Conservation (phyloP, 2,113 vertebrate species). For the Notiomystis cincta region DNA sequence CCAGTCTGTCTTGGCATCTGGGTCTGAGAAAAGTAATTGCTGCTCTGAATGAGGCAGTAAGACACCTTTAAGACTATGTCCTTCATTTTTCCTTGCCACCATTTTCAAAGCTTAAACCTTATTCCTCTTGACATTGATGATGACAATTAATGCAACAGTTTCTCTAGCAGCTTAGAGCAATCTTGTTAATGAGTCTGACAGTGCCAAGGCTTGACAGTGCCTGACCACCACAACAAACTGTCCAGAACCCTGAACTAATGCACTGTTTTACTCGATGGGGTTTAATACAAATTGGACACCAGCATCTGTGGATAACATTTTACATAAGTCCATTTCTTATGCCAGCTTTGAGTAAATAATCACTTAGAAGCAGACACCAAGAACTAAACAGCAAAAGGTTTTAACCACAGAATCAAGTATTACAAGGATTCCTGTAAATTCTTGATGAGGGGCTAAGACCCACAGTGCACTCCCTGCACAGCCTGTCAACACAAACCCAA, state of each 20-base stretch:
- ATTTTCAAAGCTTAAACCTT: not conserved
- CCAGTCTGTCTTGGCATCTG: not conserved
- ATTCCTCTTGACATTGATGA: not conserved
- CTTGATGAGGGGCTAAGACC: not conserved
- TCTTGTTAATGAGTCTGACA: not conserved
- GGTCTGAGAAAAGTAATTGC: not conserved
- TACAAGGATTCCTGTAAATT: not conserved
- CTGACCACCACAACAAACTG: not conserved
- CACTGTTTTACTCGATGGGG: not conserved
- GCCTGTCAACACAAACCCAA: not conserved
- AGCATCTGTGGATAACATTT: not conserved
- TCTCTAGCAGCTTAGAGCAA: not conserved
- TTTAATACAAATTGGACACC: not conserved
- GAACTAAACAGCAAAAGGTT: not conserved
- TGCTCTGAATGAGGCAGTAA: not conserved
- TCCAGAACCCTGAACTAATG: not conserved
- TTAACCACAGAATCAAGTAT: not conserved
- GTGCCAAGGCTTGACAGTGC: not conserved
- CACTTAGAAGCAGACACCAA: not conserved
- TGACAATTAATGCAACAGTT: not conserved
- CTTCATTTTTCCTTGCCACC: not conserved
- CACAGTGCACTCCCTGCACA: not conserved
- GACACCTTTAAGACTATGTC: not conserved
- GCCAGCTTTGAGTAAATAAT: not conserved
- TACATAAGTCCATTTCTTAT: not conserved